Conservation (phyloP, 1,140 invertebrate genomes). For the Drosophila kurseongensis region DNA sequence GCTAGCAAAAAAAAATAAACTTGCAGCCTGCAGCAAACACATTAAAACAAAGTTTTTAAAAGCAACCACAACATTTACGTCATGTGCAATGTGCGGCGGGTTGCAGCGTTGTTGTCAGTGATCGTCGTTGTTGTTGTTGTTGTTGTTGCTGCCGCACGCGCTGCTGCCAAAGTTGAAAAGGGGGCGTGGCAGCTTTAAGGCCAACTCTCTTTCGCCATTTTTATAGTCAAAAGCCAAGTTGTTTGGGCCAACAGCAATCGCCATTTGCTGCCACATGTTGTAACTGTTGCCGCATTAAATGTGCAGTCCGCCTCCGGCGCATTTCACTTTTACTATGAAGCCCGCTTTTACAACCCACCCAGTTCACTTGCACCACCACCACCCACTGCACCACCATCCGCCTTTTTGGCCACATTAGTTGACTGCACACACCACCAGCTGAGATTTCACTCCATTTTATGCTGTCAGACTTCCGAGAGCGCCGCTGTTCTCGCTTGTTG, state of each 20-base stretch:
- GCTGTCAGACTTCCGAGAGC: constrained; percentile 80
- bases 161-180: constrained; percentile 46
- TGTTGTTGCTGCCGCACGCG: constrained; percentile 21
- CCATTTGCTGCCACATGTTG: constrained; percentile 80
- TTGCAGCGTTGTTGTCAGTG: constrained; percentile 35
- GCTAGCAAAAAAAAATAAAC: constrained; percentile 38
- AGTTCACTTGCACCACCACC: background rate
- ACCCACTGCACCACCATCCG: background rate
- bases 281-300: constrained; percentile 81
- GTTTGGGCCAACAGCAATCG: constrained; percentile 60
- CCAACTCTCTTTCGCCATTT: constrained; percentile 56
- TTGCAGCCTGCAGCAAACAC: constrained; percentile 55
- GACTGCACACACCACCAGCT: constrained; percentile 75
- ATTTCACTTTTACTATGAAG: constrained; percentile 77
- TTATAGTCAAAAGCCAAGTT: constrained; percentile 81
- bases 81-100: constrained; percentile 63
- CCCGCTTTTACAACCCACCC: constrained; percentile 63
- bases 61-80: constrained; percentile 73
- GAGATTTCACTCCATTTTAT: constrained; percentile 83
- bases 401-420: constrained; percentile 56
- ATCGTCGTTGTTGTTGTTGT: constrained; percentile 12
- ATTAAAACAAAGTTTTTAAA: constrained; percentile 78
- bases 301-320: constrained; percentile 58
- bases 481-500: constrained; percentile 45
- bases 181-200: constrained; percentile 69